Percentiles rank a stretch among this genome's conserved stretches.
phyloP scores from a whole-genome alignment of 53 echinoderm and acorn worm species.

The Astropecten irregularis region DNA sequence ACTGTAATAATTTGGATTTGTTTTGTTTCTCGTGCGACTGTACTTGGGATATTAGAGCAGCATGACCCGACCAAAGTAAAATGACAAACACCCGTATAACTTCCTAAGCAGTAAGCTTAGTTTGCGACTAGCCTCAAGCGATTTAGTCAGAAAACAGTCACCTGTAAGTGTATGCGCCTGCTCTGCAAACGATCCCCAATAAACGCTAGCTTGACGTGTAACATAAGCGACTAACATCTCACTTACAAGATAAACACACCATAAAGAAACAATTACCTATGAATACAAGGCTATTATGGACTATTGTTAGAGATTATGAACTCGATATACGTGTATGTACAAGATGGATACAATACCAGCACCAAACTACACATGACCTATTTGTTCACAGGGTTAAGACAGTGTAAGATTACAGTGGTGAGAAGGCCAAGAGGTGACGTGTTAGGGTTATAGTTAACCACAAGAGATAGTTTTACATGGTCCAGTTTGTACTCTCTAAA shows the following conservation, averaged over 20 bases:
- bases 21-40: too few species aligned
- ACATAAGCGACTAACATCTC: too few species aligned
- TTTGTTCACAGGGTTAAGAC: neutral
- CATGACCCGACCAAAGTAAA: too few species aligned
- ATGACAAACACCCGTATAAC: too few species aligned
- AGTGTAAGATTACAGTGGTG: neutral
- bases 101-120: too few species aligned
- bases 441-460: neutral
- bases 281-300: conserved; percentile 38
- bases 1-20: too few species aligned
- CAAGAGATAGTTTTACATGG: conserved; percentile 6
- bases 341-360: neutral
- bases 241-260: conserved; percentile 48
- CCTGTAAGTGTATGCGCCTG: too few species aligned
- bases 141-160: conserved; percentile 15
- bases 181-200: neutral
- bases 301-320: conserved; percentile 36
- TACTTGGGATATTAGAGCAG: too few species aligned
- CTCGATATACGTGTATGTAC: conserved; percentile 38
- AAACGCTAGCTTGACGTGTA: neutral
- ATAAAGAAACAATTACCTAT: conserved; percentile 49
- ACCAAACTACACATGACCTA: conserved; percentile 1
- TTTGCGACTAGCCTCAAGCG: too few species aligned
- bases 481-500: too few species aligned
- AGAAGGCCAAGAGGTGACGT: neutral